Evolutionary conservation across 2,113 vertebrate species (phyloP).

Genomic region (Gavialis gangeticus): DNA sequence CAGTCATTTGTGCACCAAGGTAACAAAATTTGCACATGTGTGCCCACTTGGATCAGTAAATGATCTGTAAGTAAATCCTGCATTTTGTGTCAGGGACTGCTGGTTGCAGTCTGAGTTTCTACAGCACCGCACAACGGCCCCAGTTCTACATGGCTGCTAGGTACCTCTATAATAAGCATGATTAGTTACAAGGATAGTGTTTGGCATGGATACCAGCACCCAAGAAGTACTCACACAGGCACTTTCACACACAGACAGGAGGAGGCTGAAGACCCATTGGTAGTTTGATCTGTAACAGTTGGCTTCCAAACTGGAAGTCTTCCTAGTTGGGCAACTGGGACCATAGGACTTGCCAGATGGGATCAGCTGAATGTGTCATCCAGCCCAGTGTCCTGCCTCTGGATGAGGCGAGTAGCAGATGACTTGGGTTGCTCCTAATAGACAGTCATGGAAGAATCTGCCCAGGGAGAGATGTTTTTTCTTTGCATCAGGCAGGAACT

Average conservation of each 20-base stretch:
- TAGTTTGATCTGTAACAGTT: not conserved
- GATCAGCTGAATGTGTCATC: not conserved
- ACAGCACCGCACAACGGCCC: accelerated
- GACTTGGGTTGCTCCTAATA: not conserved
- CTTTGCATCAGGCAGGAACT: not conserved
- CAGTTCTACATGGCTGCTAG: accelerated
- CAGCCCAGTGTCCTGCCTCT: not conserved
- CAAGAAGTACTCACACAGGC: not conserved
- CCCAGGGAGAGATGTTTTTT: not conserved
- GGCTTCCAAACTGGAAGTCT: not conserved
- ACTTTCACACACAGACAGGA: not conserved
- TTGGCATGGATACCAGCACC: not conserved
- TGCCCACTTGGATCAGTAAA: not conserved
- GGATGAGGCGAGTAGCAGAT: not conserved
- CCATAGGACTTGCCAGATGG: not conserved
- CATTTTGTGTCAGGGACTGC: not conserved
- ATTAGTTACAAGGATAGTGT: accelerated
- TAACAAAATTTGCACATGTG: not conserved
- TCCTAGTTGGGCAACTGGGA: not conserved
- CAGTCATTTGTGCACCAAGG: not conserved
- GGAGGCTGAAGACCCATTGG: not conserved
- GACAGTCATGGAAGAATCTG: not conserved
- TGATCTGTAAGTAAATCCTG: not conserved
- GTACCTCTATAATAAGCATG: not conserved
- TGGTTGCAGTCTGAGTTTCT: not conserved